A percentile compares a stretch with the other conserved stretches of the same genome.
phyloP scores from a whole-genome alignment of 2,797 vertebrate species.

The Anabas testudineus region DNA sequence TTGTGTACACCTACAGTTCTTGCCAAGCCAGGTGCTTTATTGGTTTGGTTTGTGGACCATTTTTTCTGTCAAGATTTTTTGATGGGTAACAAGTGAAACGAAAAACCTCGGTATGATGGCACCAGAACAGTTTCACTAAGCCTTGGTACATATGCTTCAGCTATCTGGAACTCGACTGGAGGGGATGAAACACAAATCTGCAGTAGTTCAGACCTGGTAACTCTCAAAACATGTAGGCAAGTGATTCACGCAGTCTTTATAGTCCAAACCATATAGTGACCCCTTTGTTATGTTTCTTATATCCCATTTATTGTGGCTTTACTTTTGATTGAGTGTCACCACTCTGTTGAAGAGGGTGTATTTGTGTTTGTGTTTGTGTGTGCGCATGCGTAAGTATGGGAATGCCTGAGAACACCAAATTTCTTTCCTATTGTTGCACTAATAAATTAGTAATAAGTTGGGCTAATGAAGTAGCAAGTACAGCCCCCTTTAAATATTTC shows the following conservation, averaged over 20 bases:
- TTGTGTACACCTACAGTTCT: background rate
- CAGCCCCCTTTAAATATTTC: slow-evolving; percentile 7
- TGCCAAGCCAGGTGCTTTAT: slow-evolving; percentile 3
- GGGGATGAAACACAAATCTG: background rate
- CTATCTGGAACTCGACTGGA: background rate
- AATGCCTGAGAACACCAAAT: background rate
- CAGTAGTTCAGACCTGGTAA: background rate
- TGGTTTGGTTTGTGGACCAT: slow-evolving; percentile 16
- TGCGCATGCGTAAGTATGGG: background rate
- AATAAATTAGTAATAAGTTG: slow-evolving; percentile 5
- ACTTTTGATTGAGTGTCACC: slow-evolving; percentile 15
- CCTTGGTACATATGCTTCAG: background rate
- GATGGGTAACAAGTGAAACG: slow-evolving; percentile 6
- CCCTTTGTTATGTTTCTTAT: background rate
- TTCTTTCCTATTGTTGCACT: slow-evolving; percentile 9
- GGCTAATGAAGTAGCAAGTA: background rate
- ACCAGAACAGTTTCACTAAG: background rate
- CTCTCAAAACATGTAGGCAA: background rate
- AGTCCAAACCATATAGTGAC: background rate
- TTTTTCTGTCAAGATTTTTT: slow-evolving; percentile 17
- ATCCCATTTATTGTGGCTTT: background rate
- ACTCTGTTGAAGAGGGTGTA: background rate
- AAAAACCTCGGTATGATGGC: background rate
- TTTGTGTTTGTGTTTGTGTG: background rate
- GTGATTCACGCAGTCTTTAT: background rate